Base-by-base conservation (phyloP, 2,113 vertebrate genomes). In the Fukomys damarensis region DNA sequence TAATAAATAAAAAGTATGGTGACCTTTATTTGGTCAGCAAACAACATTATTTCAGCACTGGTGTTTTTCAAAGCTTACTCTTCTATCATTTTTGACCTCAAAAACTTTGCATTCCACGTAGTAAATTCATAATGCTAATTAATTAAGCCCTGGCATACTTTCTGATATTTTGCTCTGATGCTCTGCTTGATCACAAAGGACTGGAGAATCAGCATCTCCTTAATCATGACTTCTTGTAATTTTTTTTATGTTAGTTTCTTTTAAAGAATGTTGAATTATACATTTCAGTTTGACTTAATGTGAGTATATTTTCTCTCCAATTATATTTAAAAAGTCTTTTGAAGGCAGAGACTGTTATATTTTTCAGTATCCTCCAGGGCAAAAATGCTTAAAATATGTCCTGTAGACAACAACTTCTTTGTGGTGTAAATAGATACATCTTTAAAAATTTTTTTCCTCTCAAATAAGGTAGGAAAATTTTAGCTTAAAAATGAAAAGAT, bases 1-100 rank as follows among this genome's bases (percentile, higher is more conserved):
- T 95, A 86, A 68, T 96, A 93, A 97, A 83, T 89, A 89, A 93
- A 95, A 96, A 92, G 35, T 49, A 80, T 11, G 24, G n/a, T 94
- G 92, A 95, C 80, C 43, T 93, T 96, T 81, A 30, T 41, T 89
- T 77, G 24, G 80, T 89, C 94, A 68, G 86, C 76, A 95, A 89
- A 92, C 95, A 94, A 56, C 46, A 65, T 81, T 32, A 16, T 96
- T 96, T 93, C 30, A 17, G 61, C 30, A 58, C 59, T 89, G 68
- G 63, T 79, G 81, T 92, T 96, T 92, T 49, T 96, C 20, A 87
- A 87, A 76, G 30, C 35, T 92, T 68, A 16, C 84, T 95, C 61
- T 70, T 91, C 41, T 68, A 22, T 70, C 54, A 76, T 94, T 94
- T 94, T 94, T 90, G 84, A 93, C 83, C 80, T 95, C 30, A 65